Evolutionary conservation across 2,888 invertebrate species (phyloP).

Genomic region (Desoria tigrina): DNA sequence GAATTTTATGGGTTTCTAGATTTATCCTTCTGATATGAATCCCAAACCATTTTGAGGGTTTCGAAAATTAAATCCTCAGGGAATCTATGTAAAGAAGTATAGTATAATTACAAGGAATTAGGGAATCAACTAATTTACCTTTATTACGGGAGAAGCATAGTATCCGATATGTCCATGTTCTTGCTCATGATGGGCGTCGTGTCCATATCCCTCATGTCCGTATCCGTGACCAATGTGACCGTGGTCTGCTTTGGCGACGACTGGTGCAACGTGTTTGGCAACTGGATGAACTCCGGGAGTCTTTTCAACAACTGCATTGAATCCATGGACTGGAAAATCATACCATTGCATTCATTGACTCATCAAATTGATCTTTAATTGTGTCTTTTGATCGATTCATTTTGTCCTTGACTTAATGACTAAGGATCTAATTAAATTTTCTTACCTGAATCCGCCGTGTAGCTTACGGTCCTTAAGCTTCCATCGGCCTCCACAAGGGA

Average conservation of each 20-base stretch:
- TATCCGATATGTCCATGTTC: conserved; percentile 11
- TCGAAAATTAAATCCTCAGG: too few species aligned
- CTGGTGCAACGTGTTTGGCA: conserved; percentile 33
- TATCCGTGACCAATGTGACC: conserved; percentile 4
- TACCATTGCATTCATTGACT: too few species aligned
- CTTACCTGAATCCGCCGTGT: conserved; percentile 6
- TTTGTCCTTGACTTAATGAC: too few species aligned
- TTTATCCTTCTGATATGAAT: too few species aligned
- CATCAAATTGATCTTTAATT: too few species aligned
- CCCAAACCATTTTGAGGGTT: too few species aligned
- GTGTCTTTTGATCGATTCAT: too few species aligned
- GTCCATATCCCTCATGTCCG: conserved; percentile 15
- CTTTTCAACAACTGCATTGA: conserved; percentile 48
- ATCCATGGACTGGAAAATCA: conserved; percentile 34
- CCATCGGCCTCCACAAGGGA: conserved; percentile 38
- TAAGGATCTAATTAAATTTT: too few species aligned
- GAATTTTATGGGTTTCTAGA: too few species aligned
- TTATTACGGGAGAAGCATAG: conserved; percentile 2
- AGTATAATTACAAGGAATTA: too few species aligned
- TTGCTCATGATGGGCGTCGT: background rate
- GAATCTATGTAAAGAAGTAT: too few species aligned
- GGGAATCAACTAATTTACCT: background rate
- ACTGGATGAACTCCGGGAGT: conserved; percentile 42
- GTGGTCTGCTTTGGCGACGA: conserved; percentile 24
- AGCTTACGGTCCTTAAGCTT: background rate